Percentiles rank a stretch among this genome's conserved stretches.
Evolutionary conservation across 2,888 invertebrate species (phyloP).

Genomic region (Drosophila pseudotalamancana): DNA sequence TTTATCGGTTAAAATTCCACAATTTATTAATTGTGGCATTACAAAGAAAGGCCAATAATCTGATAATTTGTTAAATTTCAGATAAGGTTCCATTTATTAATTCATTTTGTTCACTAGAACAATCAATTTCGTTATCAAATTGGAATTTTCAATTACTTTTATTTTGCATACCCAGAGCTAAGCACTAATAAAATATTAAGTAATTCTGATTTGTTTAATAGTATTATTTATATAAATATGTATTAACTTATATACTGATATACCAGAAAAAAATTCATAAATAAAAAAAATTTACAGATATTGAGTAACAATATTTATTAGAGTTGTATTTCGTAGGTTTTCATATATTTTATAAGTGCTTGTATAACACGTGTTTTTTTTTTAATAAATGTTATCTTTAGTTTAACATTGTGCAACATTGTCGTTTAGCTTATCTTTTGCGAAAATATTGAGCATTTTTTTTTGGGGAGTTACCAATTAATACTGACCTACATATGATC

Average conservation of each 20-base stretch:
- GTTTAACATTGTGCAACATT: background rate
- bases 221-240: background rate
- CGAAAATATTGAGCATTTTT: background rate
- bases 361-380: background rate
- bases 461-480: background rate
- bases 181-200: too few relatives aligned
- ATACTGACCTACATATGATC: slow-evolving; percentile 30
- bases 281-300: background rate
- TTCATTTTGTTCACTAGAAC: background rate
- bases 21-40: background rate
- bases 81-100: slow-evolving; percentile 1
- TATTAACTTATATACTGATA: background rate
- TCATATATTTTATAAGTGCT: background rate
- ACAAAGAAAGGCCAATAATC: background rate
- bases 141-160: background rate
- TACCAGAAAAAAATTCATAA: too few relatives aligned
- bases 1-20: background rate
- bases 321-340: background rate
- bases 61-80: background rate
- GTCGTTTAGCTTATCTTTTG: slow-evolving; percentile 14
- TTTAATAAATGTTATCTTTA: slow-evolving; percentile 25
- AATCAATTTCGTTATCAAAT: background rate
- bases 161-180: background rate
- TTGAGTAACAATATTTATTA: background rate
- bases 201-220: too few relatives aligned